A percentile compares a stretch with the other conserved stretches of the same genome.
phyloP scores from a whole-genome alignment of 2,888 invertebrate genomes.

The Pristionchus arcanus region DNA sequence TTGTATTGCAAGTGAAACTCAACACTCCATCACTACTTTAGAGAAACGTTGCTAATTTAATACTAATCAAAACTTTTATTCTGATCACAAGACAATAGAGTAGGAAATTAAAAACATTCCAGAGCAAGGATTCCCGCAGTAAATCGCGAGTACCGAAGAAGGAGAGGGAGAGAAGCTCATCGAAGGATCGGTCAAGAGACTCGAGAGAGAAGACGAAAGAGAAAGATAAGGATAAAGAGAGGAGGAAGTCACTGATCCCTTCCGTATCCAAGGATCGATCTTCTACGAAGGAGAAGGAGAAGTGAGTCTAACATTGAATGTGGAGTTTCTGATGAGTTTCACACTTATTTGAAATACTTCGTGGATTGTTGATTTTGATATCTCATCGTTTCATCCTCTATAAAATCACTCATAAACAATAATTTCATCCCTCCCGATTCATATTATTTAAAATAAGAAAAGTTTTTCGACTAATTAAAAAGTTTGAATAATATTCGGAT shows the following conservation, averaged over 20 bases:
- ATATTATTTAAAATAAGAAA: no score
- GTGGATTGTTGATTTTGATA: no score
- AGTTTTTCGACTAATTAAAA: no score
- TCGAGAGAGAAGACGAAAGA: slow-evolving; percentile 2
- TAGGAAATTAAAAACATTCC: no score
- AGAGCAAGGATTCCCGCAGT: background rate
- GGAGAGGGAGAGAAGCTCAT: background rate
- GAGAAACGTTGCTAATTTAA: no score
- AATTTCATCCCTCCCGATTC: no score
- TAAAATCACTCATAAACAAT: no score
- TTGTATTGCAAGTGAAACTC: background rate
- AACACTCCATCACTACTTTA: no score
- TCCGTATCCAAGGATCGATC: slow-evolving; percentile 24
- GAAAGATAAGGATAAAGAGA: slow-evolving; percentile 17
- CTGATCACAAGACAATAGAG: no score
- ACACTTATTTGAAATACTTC: background rate
- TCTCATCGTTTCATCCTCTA: no score
- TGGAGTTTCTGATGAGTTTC: background rate
- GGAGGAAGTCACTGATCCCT: background rate
- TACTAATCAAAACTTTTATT: no score
- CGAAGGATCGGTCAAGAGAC: slow-evolving; percentile 18
- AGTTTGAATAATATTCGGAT: no score
- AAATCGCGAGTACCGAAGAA: background rate
- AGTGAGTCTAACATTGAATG: background rate
- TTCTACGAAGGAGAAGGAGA: background rate